These are phyloP conservation scores for Cebus imitator DNA, from an alignment of 2,113 vertebrate species.

Conservation along the genomic window DNA sequence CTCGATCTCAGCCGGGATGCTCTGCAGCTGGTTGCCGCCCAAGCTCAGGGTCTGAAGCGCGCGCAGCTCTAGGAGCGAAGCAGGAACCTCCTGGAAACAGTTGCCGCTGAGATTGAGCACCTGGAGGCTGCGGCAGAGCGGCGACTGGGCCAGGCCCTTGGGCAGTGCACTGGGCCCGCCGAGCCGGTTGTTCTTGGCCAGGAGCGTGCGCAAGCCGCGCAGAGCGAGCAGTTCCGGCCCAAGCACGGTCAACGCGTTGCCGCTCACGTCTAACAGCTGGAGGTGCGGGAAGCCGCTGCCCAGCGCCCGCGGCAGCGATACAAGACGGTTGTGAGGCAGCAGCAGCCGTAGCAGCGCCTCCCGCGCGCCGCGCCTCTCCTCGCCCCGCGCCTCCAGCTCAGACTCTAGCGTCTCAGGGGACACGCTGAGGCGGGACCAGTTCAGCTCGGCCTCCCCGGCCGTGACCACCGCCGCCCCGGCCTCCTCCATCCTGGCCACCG, in stretches of 20 bases:
- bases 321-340: constrained; percentile 88
- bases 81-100: constrained; percentile 92
- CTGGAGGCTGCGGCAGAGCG: constrained; percentile 91
- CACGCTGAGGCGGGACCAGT: constrained; percentile 86
- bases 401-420: constrained; percentile 78
- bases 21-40: constrained; percentile 95
- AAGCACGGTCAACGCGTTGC: constrained; percentile 89
- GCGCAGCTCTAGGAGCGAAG: constrained; percentile 87
- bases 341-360: constrained; percentile 88
- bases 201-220: constrained; percentile 88
- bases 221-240: constrained; percentile 89
- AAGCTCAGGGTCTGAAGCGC: constrained; percentile 94
- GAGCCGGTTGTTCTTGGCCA: constrained; percentile 97
- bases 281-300: constrained; percentile 88
- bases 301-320: constrained; percentile 85
- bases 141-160: constrained; percentile 86
- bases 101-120: constrained; percentile 97
- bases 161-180: constrained; percentile 91
- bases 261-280: constrained; percentile 94
- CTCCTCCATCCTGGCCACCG: constrained; percentile 60
- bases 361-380: constrained; percentile 81
- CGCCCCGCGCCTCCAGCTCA: constrained; percentile 82
- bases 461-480: neutral
- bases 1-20: constrained; percentile 94
- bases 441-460: constrained; percentile 82